These are phyloP conservation scores for Peromyscus attwateri DNA, from an alignment of 2,797 vertebrate species.

Conservation along the genomic window DNA sequence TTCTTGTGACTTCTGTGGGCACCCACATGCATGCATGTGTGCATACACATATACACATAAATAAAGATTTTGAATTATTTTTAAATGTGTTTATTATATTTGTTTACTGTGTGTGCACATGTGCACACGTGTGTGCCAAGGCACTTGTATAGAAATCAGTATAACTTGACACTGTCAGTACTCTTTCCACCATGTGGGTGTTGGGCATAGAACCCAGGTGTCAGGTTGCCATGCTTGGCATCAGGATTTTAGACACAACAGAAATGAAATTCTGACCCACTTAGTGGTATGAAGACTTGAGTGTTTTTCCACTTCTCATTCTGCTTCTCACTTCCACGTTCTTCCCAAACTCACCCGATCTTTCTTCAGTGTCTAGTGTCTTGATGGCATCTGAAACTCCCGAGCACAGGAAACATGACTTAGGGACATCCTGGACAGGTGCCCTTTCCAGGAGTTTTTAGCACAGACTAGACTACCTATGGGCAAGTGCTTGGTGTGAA, in stretches of 20 bases:
- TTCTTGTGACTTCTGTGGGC: no score
- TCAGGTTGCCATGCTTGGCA: background rate
- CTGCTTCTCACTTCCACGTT: background rate
- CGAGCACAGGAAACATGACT: fast-evolving
- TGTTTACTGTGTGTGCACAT: background rate
- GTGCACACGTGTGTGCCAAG: background rate
- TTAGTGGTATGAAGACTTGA: background rate
- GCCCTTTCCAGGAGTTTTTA: background rate
- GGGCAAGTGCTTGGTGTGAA: background rate
- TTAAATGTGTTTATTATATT: background rate
- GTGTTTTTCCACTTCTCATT: background rate
- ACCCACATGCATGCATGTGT: no score
- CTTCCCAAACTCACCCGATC: background rate
- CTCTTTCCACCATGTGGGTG: background rate
- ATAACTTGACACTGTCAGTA: background rate
- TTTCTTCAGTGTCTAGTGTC: background rate
- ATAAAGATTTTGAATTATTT: no score
- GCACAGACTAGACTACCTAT: background rate
- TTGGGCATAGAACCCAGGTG: background rate
- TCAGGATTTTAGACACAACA: background rate
- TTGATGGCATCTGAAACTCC: background rate
- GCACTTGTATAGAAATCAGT: no score
- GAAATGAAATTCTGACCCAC: background rate
- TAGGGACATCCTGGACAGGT: background rate
- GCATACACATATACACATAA: no score